These are phyloP conservation scores for Trogon melanurus DNA, from an alignment of 2,113 vertebrate genomes.

Conservation along the genomic window DNA sequence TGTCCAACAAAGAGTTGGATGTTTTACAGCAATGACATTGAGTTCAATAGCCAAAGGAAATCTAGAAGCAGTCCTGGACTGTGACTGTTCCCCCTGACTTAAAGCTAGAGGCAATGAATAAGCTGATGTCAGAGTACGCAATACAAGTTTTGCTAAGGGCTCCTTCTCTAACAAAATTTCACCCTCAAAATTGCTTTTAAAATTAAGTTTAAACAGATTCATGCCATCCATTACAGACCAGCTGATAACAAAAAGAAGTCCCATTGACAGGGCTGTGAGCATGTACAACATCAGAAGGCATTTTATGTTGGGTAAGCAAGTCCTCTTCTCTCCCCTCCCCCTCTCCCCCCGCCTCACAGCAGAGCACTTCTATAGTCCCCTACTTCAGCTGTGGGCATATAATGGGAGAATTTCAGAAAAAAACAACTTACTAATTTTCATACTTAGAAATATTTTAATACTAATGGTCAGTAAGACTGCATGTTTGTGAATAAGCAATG, in stretches of 20 bases:
- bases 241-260: not conserved
- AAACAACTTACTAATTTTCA: not conserved
- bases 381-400: not conserved
- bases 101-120: slow-evolving; percentile 4
- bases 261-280: not conserved
- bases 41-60: slow-evolving; percentile 19
- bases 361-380: not conserved
- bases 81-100: not conserved
- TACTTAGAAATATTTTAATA: not conserved
- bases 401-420: not conserved
- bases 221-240: not conserved
- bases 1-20: not conserved
- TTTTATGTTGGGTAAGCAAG: not conserved
- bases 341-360: not conserved
- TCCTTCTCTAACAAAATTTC: not conserved
- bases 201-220: slow-evolving; percentile 9
- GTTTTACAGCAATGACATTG: not conserved
- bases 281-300: not conserved
- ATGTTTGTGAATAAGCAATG: slow-evolving; percentile 12
- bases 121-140: not conserved
- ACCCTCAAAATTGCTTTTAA: not conserved
- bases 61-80: not conserved
- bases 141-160: not conserved
- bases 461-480: not conserved
- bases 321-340: not conserved